A percentile compares a stretch with the other conserved stretches of the same genome.
Evolutionary conservation across 1,140 invertebrate genomes (phyloP).

Genomic region (Drosophila neocordata): DNA sequence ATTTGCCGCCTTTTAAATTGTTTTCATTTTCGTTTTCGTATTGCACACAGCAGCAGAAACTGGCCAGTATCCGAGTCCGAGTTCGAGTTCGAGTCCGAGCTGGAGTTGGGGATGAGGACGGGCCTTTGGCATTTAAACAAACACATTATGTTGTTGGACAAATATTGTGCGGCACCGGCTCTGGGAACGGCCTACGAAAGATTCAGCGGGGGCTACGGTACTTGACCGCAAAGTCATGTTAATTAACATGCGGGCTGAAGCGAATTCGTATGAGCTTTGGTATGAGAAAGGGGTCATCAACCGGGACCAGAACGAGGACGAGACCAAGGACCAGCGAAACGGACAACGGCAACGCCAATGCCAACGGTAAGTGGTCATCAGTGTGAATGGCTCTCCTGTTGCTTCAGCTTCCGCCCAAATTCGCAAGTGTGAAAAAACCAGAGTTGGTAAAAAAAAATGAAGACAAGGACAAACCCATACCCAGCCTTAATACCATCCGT

Average conservation of each 20-base stretch:
- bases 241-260: constrained; percentile 70
- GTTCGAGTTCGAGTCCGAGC: background rate
- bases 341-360: constrained; percentile 18
- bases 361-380: constrained; percentile 26
- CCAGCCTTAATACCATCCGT: background rate
- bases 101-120: background rate
- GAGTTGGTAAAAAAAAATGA: constrained; percentile 26
- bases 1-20: constrained; percentile 73
- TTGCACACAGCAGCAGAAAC: constrained; percentile 26
- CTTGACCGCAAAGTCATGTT: constrained; percentile 75
- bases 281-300: constrained; percentile 2
- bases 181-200: constrained; percentile 28
- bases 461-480: background rate
- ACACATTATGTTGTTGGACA: constrained; percentile 75
- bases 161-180: constrained; percentile 45
- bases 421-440: constrained; percentile 44
- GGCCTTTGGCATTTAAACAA: constrained; percentile 62
- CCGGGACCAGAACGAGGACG: background rate
- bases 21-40: constrained; percentile 46
- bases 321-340: background rate
- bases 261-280: constrained; percentile 4
- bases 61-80: constrained; percentile 33
- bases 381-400: constrained; percentile 55
- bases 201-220: constrained; percentile 29
- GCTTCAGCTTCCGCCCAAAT: constrained; percentile 42